Percentiles rank a stretch among this genome's conserved stretches.
Evolutionary conservation across 2,888 invertebrate genomes (phyloP).

Genomic region (Prosopocoilus inquinatus): DNA sequence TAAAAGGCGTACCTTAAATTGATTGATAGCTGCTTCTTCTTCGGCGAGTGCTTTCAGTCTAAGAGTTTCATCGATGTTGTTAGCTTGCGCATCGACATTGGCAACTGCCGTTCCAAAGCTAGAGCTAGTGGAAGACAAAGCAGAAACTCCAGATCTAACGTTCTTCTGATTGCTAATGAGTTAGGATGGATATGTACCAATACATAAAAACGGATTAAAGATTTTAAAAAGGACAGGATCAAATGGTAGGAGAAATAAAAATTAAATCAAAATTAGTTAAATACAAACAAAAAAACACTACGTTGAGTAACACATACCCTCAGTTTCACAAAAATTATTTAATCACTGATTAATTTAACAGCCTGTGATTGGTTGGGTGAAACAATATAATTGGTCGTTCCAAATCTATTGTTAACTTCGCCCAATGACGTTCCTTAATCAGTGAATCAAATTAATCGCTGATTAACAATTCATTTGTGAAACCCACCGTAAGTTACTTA

Average conservation of each 20-base stretch:
- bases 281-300: conserved; percentile 15
- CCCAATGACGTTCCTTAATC: too few relatives aligned
- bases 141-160: conserved; percentile 85
- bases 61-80: conserved; percentile 82
- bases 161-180: conserved; percentile 78
- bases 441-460: too few relatives aligned
- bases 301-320: neutral
- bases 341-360: too few relatives aligned
- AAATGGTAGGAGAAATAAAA: conserved; percentile 21
- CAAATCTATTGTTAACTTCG: too few relatives aligned
- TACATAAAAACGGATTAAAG: neutral
- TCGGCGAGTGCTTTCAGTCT: conserved; percentile 88
- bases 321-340: too few relatives aligned
- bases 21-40: conserved; percentile 94
- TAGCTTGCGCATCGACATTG: conserved; percentile 54
- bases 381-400: too few relatives aligned
- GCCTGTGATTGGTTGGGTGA: too few relatives aligned
- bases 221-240: conserved; percentile 5
- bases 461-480: too few relatives aligned
- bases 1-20: conserved; percentile 70
- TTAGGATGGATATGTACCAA: conserved; percentile 19
- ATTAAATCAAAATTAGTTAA: conserved; percentile 27
- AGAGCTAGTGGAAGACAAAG: conserved; percentile 82
- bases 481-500: conserved; percentile 5
- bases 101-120: conserved; percentile 82